These are phyloP conservation scores for Calephelis nemesis DNA, from an alignment of 1,140 invertebrate genomes.

Conservation along the genomic window DNA sequence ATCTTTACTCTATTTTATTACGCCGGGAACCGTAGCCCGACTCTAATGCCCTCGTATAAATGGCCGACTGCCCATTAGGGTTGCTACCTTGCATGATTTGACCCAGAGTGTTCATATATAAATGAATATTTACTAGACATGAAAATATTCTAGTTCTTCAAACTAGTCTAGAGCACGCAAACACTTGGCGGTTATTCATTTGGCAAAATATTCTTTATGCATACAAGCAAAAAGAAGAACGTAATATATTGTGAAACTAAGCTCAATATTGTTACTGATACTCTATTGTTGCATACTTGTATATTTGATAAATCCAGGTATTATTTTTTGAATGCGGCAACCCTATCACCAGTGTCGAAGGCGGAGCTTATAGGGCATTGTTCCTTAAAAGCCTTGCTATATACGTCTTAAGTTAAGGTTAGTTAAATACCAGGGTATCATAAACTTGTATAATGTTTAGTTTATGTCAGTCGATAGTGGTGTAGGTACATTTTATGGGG, in stretches of 20 bases:
- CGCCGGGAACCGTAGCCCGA: conserved; percentile 31
- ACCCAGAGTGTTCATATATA: not conserved
- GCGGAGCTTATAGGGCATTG: conserved; percentile 48
- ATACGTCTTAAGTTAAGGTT: conserved; percentile 30
- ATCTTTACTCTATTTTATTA: conserved; percentile 54
- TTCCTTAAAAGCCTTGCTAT: conserved; percentile 46
- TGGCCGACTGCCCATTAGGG: conserved; percentile 26
- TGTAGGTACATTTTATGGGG: conserved; percentile 11
- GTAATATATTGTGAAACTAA: no score
- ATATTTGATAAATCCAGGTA: not conserved
- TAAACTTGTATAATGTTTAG: conserved; percentile 18
- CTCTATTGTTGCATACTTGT: no score
- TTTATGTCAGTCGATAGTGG: conserved; percentile 2
- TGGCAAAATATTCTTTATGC: no score
- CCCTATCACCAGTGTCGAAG: conserved; percentile 41
- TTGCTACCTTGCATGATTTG: not conserved
- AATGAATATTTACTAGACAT: no score
- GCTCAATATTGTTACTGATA: no score
- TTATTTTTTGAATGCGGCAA: not conserved
- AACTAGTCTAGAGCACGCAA: no score
- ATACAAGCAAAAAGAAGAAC: no score
- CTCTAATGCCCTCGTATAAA: conserved; percentile 65
- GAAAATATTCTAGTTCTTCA: no score
- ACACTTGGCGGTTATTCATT: no score
- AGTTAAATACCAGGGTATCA: conserved; percentile 27